Conservation (phyloP, 2,113 vertebrate species). For the Elaphurus davidianus region DNA sequence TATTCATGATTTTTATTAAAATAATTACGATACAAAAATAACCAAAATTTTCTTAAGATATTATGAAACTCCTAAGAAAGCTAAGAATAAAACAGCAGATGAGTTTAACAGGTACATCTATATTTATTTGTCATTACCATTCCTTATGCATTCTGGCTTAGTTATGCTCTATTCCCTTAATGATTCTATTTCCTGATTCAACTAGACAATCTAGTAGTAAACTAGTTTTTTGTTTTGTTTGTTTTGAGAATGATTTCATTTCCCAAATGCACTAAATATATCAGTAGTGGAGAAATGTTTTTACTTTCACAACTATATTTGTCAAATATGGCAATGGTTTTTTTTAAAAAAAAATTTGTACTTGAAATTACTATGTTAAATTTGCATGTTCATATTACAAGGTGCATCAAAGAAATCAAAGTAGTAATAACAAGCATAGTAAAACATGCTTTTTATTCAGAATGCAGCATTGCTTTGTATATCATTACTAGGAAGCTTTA, state of each 20-base stretch:
- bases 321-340: background rate
- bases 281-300: background rate
- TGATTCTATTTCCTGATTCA: background rate
- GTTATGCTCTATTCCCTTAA: background rate
- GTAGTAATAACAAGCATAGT: background rate
- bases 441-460: background rate
- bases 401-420: background rate
- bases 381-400: background rate
- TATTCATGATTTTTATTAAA: constrained; percentile 34
- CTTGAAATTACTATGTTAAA: background rate
- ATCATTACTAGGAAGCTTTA: background rate
- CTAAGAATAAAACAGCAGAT: background rate
- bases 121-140: background rate
- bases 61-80: background rate
- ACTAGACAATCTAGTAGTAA: background rate
- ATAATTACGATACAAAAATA: constrained; percentile 35
- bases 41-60: background rate
- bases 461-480: background rate
- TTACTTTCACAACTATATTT: constrained; percentile 8
- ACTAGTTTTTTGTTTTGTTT: background rate
- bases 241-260: constrained; percentile 19
- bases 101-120: background rate
- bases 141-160: background rate
- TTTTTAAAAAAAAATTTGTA: background rate
- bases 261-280: background rate